These are phyloP conservation scores for Platorchestia sp. DNA, from an alignment of 1,140 invertebrate species.

Conservation along the genomic window DNA sequence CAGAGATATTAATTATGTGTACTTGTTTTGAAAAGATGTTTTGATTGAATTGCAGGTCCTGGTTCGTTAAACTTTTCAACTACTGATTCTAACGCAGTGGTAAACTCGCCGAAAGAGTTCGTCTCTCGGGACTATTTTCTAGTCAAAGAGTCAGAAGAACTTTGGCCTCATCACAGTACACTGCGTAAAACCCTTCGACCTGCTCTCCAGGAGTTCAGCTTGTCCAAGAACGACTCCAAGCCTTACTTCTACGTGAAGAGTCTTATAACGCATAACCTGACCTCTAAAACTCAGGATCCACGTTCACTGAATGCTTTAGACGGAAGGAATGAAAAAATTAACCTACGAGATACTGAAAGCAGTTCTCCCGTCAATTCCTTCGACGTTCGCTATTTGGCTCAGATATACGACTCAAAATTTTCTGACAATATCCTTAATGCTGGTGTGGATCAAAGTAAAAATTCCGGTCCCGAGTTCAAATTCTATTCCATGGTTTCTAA, in stretches of 20 bases:
- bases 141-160: not conserved
- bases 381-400: not conserved
- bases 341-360: not conserved
- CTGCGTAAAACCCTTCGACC: not conserved
- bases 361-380: not conserved
- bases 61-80: not conserved
- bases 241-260: not conserved
- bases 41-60: not conserved
- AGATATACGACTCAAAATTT: not conserved
- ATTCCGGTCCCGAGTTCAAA: not conserved
- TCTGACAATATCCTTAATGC: not conserved
- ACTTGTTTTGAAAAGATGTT: not conserved
- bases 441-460: not conserved
- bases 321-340: not conserved
- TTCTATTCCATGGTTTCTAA: not conserved
- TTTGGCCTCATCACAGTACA: not conserved
- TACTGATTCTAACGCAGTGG: not conserved
- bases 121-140: not conserved
- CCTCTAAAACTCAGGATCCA: not conserved
- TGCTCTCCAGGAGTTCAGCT: not conserved
- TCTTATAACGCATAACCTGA: not conserved
- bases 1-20: not conserved
- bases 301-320: not conserved
- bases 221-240: not conserved
- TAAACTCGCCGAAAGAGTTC: not conserved